phyloP scores from a whole-genome alignment of 2,888 invertebrate species.

The Troides oblongomaculatus region DNA sequence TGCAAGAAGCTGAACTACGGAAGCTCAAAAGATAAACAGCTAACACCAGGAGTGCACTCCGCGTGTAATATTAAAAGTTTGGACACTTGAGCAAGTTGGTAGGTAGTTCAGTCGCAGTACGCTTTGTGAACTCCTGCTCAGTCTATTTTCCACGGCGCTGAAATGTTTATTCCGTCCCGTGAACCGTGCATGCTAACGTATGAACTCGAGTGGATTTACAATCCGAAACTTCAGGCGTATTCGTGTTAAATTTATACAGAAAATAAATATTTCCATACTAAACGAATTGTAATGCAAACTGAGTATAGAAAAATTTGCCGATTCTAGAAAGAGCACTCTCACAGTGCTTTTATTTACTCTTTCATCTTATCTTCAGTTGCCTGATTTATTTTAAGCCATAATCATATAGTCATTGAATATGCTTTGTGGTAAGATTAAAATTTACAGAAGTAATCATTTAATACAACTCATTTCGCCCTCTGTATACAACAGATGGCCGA shows the following conservation, averaged over 20 bases:
- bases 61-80: conserved; percentile 2
- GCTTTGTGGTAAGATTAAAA: no score
- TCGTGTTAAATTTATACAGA: conserved; percentile 8
- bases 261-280: conserved; percentile 10
- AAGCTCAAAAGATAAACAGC: no score
- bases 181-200: conserved; percentile 3
- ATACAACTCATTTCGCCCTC: no score
- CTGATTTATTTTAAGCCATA: no score
- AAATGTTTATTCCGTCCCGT: conserved; percentile 3
- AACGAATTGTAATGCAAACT: background rate
- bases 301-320: background rate
- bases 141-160: conserved; percentile 6
- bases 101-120: background rate
- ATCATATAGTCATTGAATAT: no score
- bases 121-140: conserved; percentile 2
- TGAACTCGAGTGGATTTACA: conserved; percentile 3
- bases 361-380: no score
- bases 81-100: background rate
- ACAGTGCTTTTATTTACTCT: no score
- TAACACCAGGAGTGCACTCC: background rate
- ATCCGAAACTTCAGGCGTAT: conserved; percentile 11
- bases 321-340: no score
- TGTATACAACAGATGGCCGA: no score
- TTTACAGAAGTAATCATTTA: no score
- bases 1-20: no score